Percentiles rank a stretch among this genome's conserved stretches.
Conservation (phyloP, 2,888 invertebrate species). For the Erebia ligea region DNA sequence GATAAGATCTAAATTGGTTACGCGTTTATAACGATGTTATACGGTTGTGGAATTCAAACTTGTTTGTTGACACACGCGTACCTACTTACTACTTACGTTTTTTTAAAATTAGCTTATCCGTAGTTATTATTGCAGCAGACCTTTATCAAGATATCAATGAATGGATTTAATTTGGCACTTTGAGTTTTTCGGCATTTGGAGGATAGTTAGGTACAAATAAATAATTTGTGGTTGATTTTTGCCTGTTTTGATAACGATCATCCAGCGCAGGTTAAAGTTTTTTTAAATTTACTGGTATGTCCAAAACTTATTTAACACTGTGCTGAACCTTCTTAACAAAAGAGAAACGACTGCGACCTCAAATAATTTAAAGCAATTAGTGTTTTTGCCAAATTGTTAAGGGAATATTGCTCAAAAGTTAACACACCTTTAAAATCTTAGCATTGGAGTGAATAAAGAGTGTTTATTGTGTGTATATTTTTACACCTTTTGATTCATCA, state of each 20-base stretch:
- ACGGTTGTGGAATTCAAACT: constrained; percentile 7
- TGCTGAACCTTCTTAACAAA: not conserved
- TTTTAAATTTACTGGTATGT: not conserved
- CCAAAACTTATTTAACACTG: not conserved
- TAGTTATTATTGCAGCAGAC: not conserved
- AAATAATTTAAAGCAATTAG: not conserved
- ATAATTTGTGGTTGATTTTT: not conserved
- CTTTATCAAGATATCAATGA: not conserved
- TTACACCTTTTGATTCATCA: not conserved
- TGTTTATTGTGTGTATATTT: not conserved
- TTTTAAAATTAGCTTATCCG: not conserved
- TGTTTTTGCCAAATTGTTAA: not conserved
- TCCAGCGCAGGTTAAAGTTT: not conserved
- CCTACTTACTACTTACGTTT: too few species aligned
- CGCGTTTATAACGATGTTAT: constrained; percentile 7
- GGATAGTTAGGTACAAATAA: too few species aligned
- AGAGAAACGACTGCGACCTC: not conserved
- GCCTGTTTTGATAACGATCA: not conserved
- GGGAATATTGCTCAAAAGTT: not conserved
- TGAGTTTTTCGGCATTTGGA: too few species aligned
- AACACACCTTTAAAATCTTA: not conserved
- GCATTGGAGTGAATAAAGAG: too few species aligned
- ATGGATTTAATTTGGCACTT: not conserved
- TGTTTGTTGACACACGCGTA: constrained; percentile 5
- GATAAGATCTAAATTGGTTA: constrained; percentile 32